Percentiles rank a stretch among this genome's conserved stretches.
These are phyloP conservation scores for Apeltes quadracus DNA, from an alignment of 2,113 vertebrate genomes.

Conservation along the genomic window DNA sequence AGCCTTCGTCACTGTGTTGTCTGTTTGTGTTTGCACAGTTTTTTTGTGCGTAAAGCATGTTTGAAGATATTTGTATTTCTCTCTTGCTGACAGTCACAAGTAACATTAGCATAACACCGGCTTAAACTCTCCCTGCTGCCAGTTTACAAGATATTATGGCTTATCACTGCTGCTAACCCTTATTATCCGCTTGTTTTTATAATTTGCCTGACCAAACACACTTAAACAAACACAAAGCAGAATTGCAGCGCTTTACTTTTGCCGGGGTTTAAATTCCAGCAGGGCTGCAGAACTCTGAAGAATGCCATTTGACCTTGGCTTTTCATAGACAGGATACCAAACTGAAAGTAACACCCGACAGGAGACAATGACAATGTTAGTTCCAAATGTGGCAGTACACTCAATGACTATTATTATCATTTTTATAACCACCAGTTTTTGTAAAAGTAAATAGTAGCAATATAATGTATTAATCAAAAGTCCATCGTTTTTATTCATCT, in stretches of 20 bases:
- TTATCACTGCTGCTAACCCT: conserved; percentile 79
- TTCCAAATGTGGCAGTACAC: background rate
- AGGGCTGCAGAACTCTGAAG: conserved; percentile 40
- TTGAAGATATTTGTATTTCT: conserved; percentile 67
- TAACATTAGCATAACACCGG: conserved; percentile 80
- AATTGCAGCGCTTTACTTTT: conserved; percentile 40
- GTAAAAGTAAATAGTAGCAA: background rate
- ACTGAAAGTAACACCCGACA: conserved; percentile 13
- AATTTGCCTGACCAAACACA: conserved; percentile 76
- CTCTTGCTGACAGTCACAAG: conserved; percentile 72
- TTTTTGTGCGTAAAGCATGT: conserved; percentile 57
- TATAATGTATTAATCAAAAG: background rate
- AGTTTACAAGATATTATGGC: conserved; percentile 79
- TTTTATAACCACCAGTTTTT: background rate
- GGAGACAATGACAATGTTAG: background rate
- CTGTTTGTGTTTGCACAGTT: conserved; percentile 15
- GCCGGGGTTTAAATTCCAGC: conserved; percentile 49
- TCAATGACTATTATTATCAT: background rate
- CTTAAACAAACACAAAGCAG: conserved; percentile 64
- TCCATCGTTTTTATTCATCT: background rate
- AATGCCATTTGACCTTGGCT: conserved; percentile 15
- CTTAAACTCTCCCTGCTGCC: conserved; percentile 79
- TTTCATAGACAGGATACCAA: conserved; percentile 16
- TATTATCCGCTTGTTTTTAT: conserved; percentile 80
- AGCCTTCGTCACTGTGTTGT: background rate